phyloP scores from a whole-genome alignment of 2,888 invertebrate genomes.

The Parnassius glacialis region DNA sequence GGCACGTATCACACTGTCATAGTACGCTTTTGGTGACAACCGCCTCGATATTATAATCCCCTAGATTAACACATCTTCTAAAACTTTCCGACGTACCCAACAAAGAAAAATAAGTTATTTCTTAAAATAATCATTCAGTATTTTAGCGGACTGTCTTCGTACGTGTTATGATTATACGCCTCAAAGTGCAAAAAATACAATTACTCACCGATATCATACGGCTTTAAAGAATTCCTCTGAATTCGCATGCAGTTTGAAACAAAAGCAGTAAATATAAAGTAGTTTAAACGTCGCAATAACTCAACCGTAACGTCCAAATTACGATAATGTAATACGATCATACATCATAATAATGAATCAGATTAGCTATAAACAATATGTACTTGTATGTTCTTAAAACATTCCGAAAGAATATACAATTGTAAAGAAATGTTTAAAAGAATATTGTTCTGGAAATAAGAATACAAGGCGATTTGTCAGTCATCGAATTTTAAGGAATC shows the following conservation, averaged over 20 bases:
- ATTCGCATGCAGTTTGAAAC: constrained; percentile 38
- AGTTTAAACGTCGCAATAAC: constrained; percentile 58
- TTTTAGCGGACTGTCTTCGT: constrained; percentile 22
- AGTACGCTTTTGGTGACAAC: constrained; percentile 57
- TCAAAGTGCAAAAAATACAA: constrained; percentile 26
- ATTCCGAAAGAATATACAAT: too few relatives aligned
- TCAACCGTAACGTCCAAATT: constrained; percentile 54
- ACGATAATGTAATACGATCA: constrained; percentile 56
- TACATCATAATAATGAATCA: constrained; percentile 59
- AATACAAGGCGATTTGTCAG: constrained; percentile 61
- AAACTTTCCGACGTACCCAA: constrained; percentile 44
- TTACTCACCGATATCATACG: constrained; percentile 25
- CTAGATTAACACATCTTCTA: constrained; percentile 50
- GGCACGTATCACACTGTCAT: constrained; percentile 65
- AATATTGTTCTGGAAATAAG: constrained; percentile 49
- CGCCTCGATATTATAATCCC: constrained; percentile 66
- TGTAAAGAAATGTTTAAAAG: constrained; percentile 18
- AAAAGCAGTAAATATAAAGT: constrained; percentile 67
- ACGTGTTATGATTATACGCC: constrained; percentile 20
- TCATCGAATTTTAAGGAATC: constrained; percentile 41
- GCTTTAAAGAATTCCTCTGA: constrained; percentile 37
- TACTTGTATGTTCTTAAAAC: constrained; percentile 19
- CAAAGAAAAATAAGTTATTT: constrained; percentile 35
- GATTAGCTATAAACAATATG: constrained; percentile 50
- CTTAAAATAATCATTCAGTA: constrained; percentile 33